Base-by-base conservation (phyloP, 1,140 invertebrate species). In the Idris sp. region DNA sequence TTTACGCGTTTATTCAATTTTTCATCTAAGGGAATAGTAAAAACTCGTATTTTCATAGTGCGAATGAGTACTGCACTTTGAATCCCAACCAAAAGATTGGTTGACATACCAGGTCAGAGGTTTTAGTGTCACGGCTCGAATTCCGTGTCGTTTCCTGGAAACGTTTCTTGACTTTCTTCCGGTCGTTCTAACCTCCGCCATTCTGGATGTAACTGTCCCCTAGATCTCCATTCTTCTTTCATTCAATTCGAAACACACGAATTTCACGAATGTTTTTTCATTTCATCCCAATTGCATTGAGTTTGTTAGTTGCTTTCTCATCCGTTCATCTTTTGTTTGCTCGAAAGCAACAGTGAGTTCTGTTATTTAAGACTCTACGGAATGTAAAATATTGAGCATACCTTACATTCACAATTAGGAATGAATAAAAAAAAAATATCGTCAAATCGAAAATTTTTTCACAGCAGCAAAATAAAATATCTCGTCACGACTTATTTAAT, bases 41-140 rank as follows among this genome's bases (percentile, higher is more conserved):
- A 51, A 61, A 65, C 43, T 51, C 54, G 33, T 61, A 71, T 61
- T 71, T 67, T 76, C 48, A 28, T 62, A 54, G 49, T 16, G 26
- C 19, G 38, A 76, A 67, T 62, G 41, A 64, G 36, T 41, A 46
- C 28, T 40, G 31, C 40, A 54, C 44, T 65, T 8, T 44, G 56
- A 62, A 71, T 72, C 43, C 54, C 40, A 64, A 53, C 71, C 67
- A 56, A 80, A 81, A 79, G 78, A 80, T 81, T 79, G 75, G 71
- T 49, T 75, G 73, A 76, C 77, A 80, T 83, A 82, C 71, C 82
- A 79, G 82, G 76, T 84, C 83, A 81, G 69, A 79, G 76, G 79
- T 84, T 84, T 79, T 79, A 80, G 76, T 82, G 77, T 80, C 79
- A 76, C 48, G 44, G 46, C 64, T 80, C 75, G 75, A 83, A 81